Conservation (phyloP, 2,113 vertebrate species). For the Hypanus sabinus region DNA sequence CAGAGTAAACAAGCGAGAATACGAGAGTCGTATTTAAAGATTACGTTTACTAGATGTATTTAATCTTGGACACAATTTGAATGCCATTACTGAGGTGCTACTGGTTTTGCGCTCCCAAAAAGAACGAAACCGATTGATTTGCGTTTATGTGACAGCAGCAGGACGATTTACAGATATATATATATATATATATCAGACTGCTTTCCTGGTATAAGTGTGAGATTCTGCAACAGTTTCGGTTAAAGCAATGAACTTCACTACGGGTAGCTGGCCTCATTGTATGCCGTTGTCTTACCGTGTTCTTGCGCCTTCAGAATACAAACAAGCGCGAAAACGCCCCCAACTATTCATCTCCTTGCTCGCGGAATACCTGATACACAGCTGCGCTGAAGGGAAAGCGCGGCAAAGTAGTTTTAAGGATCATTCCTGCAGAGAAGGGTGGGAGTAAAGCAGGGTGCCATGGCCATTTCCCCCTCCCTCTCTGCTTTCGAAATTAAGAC, state of each 20-base stretch:
- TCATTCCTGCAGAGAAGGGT: not conserved
- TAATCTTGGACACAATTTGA: not conserved
- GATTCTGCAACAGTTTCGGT: not conserved
- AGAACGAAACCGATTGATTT: not conserved
- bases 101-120: not conserved
- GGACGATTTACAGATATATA: not conserved
- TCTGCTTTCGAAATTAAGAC: not conserved
- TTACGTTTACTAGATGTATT: not conserved
- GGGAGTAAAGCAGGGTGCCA: not conserved
- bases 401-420: not conserved
- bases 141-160: not conserved
- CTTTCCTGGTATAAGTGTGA: not conserved
- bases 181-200: not conserved
- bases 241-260: not conserved
- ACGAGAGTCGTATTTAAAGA: not conserved
- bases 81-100: not conserved
- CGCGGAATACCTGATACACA: not conserved
- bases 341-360: constrained; percentile 6
- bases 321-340: too few relatives aligned
- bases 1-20: too few relatives aligned
- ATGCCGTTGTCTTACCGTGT: not conserved
- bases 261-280: not conserved
- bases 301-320: not conserved
- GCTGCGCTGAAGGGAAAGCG: not conserved
- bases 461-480: not conserved